Conservation (phyloP, 2,888 invertebrate species). For the Rotaria magnacalcarata region DNA sequence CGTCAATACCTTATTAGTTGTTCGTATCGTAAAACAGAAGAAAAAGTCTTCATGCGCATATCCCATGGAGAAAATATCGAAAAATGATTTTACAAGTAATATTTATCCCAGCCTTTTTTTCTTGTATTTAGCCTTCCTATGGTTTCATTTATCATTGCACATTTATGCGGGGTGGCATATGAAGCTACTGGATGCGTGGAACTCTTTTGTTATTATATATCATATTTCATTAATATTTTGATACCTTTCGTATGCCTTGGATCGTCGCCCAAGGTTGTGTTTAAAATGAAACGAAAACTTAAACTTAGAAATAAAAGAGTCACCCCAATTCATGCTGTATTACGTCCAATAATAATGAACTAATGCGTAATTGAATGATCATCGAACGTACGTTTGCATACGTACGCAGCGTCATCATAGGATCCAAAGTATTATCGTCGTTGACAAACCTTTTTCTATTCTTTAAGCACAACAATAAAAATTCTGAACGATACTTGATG, state of each 20-base stretch:
- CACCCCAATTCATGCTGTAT: neutral
- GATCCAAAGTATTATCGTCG: too few relatives aligned
- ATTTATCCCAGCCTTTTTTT: neutral
- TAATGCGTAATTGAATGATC: too few relatives aligned
- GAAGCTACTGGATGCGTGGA: neutral
- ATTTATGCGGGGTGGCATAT: neutral
- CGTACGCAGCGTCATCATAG: too few relatives aligned
- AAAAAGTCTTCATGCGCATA: neutral
- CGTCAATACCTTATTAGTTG: neutral
- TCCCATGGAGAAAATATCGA: neutral
- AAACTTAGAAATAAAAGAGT: neutral
- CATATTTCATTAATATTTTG: neutral
- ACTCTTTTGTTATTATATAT: neutral
- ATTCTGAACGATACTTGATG: too few relatives aligned
- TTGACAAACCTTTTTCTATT: too few relatives aligned
- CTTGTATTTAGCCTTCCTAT: neutral
- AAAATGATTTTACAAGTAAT: neutral
- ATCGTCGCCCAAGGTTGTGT: neutral
- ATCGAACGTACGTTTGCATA: too few relatives aligned
- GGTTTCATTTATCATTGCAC: neutral
- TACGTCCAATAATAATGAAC: neutral
- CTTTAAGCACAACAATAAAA: too few relatives aligned
- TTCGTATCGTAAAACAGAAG: neutral
- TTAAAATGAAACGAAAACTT: neutral
- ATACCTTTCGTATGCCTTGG: neutral